Evolutionary conservation across 2,113 vertebrate species (phyloP).

Genomic region (Vidua chalybeata): DNA sequence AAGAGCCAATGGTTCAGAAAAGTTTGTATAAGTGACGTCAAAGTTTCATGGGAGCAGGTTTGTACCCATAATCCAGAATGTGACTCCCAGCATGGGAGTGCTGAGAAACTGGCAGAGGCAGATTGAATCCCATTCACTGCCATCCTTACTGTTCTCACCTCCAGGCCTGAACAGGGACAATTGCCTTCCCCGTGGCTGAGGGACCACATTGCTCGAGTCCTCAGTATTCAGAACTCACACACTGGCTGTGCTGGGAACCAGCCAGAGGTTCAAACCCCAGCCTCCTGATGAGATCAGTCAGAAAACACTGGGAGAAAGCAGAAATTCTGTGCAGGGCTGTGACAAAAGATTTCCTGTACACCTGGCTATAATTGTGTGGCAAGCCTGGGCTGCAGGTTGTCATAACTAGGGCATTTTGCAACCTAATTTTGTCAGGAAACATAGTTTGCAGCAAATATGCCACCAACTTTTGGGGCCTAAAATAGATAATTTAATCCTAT

Average conservation of each 20-base stretch:
- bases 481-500: slow-evolving; percentile 19
- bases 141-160: neutral
- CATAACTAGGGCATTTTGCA: slow-evolving; percentile 9
- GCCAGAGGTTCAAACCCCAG: neutral
- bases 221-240: neutral
- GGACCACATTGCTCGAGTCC: neutral
- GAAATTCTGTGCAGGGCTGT: neutral
- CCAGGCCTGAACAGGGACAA: neutral
- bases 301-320: neutral
- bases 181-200: accelerated
- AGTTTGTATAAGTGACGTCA: neutral
- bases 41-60: neutral
- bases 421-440: slow-evolving; percentile 15
- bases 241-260: neutral
- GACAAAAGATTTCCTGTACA: neutral
- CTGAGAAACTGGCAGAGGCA: neutral
- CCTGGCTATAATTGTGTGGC: neutral
- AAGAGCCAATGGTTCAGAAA: neutral
- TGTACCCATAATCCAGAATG: neutral
- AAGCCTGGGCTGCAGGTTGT: neutral
- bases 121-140: neutral
- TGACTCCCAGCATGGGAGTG: neutral
- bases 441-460: neutral
- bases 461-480: neutral
- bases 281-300: neutral